Conservation (phyloP, 2,888 invertebrate genomes). For the Drosophila mercatorum region DNA sequence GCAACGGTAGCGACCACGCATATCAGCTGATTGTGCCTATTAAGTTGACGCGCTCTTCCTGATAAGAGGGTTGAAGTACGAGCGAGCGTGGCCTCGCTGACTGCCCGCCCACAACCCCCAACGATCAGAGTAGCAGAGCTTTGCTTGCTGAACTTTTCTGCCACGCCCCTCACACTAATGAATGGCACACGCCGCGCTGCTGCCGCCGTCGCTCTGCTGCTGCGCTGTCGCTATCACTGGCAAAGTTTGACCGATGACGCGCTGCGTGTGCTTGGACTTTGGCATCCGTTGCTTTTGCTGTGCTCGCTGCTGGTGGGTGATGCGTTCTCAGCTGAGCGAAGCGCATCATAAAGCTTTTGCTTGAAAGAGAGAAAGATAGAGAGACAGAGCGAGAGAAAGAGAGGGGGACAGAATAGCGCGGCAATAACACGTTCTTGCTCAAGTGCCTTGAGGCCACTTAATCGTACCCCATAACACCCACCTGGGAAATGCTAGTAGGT, state of each 20-base stretch:
- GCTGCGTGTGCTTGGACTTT: constrained; percentile 60
- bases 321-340: constrained; percentile 27
- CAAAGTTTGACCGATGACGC: constrained; percentile 58
- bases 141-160: constrained; percentile 15
- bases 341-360: constrained; percentile 32
- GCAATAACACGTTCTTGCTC: constrained; percentile 10
- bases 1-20: constrained; percentile 14
- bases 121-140: constrained; percentile 28
- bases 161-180: constrained; percentile 36
- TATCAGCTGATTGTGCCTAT: constrained; percentile 42
- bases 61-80: constrained; percentile 42
- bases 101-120: constrained; percentile 9
- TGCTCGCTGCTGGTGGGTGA: constrained; percentile 32
- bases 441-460: constrained; percentile 14
- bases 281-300: constrained; percentile 22
- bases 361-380: not conserved
- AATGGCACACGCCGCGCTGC: constrained; percentile 44
- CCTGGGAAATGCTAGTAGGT: constrained; percentile 14
- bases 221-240: constrained; percentile 18
- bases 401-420: not conserved
- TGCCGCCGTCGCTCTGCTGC: not conserved
- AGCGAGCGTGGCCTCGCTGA: not conserved
- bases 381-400: not conserved
- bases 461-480: constrained; percentile 21
- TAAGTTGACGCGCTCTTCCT: constrained; percentile 9